Conservation (phyloP, 1,140 invertebrate species). For the Micrasema longulum region DNA sequence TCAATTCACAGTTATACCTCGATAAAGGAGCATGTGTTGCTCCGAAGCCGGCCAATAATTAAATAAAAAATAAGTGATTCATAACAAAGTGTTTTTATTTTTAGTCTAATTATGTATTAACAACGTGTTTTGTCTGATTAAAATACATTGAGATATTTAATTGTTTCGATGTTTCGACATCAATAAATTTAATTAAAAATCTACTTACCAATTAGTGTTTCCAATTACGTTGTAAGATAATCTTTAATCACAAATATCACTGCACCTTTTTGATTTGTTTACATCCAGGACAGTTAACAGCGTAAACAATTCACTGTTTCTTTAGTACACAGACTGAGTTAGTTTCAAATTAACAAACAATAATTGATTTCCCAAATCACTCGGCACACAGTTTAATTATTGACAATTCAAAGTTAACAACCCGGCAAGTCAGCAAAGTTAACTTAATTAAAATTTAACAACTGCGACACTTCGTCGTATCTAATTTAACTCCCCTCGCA, state of each 20-base stretch:
- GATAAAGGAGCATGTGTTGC: no score
- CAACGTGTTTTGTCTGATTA: no score
- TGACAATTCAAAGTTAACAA: not conserved
- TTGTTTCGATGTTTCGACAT: no score
- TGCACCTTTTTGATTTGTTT: constrained; percentile 15
- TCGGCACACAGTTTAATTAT: not conserved
- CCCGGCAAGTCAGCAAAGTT: not conserved
- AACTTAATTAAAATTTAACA: constrained; percentile 25
- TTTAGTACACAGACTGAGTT: not conserved
- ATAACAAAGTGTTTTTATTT: no score
- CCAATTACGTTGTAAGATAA: not conserved
- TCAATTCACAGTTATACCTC: no score
- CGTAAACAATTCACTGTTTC: constrained; percentile 8
- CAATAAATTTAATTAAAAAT: no score
- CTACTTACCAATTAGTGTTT: constrained; percentile 8
- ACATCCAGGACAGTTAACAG: constrained; percentile 17
- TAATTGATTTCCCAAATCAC: no score
- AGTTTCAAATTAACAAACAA: no score
- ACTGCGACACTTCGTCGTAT: constrained; percentile 17
- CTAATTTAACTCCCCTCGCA: constrained; percentile 1
- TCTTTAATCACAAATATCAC: constrained; percentile 5
- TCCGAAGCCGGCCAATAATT: no score
- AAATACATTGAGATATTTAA: no score
- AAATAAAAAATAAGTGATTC: no score
- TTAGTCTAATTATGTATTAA: no score